Base-by-base conservation (phyloP, 2,797 vertebrate genomes). In the Gambelia wislizenii region DNA sequence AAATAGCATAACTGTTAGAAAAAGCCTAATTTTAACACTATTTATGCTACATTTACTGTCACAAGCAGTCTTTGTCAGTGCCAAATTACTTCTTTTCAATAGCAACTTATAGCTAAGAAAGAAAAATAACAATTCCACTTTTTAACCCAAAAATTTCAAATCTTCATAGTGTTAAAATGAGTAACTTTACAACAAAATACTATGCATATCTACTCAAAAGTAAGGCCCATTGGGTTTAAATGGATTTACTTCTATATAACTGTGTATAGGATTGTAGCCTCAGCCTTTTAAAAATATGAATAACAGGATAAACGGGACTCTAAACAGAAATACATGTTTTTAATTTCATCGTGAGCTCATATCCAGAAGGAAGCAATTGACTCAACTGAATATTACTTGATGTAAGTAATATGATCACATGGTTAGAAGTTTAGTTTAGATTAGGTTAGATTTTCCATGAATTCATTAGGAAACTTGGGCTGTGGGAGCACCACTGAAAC, bases 31-130 rank as follows among this genome's bases (percentile, higher is more conserved):
- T 93, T 87, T 85, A 92, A 89, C 91, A 93, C 78, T 22, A 47
- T 74, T 92, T 47, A 25, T 79, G 59, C 84, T 86, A 83, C 39
- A 44, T 72, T 72, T 83, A 83, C 69, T 93, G 49, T 87, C 20
- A 87, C 91, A 93, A 82, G 4, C 44, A 39, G 1, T 83, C 69
- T 89, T 77, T 91, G 74, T 61, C 77, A 85, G 33, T 91, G 89
- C 77, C 75, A 95, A 92, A 92, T 93, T 83, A 86, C 86, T 80
- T 92, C 6, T 75, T 89, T 95, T 93, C 49, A 89, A 30, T 39
- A 87, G 84, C 59, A 91, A 82, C 89, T 84, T 74, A 83, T 84
- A 81, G 44, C 54, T 92, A 67, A 86, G 92, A 89, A 22, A 18
- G 39, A 93, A 74, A 20, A 92, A 86, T 79, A 49, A 86, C 77